Evolutionary conservation across 2,888 invertebrate species (phyloP).

Genomic region (Bellardia pandia): DNA sequence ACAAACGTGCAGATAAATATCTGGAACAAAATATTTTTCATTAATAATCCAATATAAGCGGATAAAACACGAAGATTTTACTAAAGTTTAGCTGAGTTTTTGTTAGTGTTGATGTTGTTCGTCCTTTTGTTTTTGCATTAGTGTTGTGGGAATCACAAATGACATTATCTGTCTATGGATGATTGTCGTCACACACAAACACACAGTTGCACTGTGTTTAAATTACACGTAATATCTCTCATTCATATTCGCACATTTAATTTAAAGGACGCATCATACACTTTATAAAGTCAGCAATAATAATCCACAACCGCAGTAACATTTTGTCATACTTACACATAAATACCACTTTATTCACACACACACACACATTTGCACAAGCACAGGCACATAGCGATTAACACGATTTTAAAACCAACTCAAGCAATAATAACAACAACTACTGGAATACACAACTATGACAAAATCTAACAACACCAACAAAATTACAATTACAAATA

Average conservation of each 20-base stretch:
- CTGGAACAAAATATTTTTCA: conserved; percentile 59
- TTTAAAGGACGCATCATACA: conserved; percentile 22
- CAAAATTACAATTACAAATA: conserved; percentile 1
- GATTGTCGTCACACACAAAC: conserved; percentile 37
- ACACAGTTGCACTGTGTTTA: conserved; percentile 3
- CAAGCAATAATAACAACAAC: conserved; percentile 21
- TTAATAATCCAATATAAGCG: conserved; percentile 59
- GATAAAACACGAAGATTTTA: conserved; percentile 35
- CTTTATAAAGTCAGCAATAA: conserved; percentile 62
- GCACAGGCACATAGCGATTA: conserved; percentile 43
- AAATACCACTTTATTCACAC: neutral
- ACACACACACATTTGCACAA: neutral
- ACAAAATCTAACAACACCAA: conserved; percentile 24
- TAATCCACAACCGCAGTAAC: conserved; percentile 61
- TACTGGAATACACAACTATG: neutral
- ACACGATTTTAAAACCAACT: conserved; percentile 43
- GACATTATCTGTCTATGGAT: conserved; percentile 61
- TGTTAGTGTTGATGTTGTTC: conserved; percentile 10
- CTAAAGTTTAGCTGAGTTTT: conserved; percentile 28
- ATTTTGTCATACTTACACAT: conserved; percentile 36
- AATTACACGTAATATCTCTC: conserved; percentile 1
- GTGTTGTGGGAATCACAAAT: conserved; percentile 62
- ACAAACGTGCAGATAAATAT: conserved; percentile 36
- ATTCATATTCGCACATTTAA: neutral
- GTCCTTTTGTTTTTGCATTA: conserved; percentile 48